Percentiles rank a stretch among this genome's conserved stretches.
phyloP scores from a whole-genome alignment of 2,113 vertebrate species.

The Columba janthina region DNA sequence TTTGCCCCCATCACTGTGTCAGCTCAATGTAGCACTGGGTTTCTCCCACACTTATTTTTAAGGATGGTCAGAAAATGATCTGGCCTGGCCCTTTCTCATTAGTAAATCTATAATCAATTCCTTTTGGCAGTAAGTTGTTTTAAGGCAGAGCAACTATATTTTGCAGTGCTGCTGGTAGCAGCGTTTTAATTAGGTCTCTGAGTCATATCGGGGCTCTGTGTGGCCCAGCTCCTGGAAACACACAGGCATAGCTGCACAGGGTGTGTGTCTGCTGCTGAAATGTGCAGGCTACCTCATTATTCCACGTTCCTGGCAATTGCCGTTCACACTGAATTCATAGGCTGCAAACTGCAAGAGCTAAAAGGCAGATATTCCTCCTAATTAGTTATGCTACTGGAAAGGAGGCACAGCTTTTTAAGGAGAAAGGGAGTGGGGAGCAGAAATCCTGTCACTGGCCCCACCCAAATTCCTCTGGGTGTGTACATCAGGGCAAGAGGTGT shows the following conservation, averaged over 20 bases:
- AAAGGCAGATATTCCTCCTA: neutral
- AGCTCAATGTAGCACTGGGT: neutral
- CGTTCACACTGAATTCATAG: neutral
- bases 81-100: neutral
- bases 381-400: neutral
- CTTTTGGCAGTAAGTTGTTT: neutral
- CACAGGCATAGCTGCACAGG: neutral
- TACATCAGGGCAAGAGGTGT: neutral
- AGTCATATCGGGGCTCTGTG: neutral
- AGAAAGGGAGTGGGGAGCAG: neutral
- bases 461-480: neutral
- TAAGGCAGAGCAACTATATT: neutral
- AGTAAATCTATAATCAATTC: neutral
- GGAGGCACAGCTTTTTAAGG: neutral
- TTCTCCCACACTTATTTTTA: neutral
- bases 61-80: neutral
- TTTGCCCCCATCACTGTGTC: neutral
- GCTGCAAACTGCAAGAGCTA: neutral
- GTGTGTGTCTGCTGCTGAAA: neutral
- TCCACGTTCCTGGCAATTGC: neutral
- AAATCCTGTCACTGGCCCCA: neutral
- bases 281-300: neutral
- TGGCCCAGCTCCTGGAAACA: neutral
- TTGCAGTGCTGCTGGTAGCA: neutral
- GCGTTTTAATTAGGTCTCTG: constrained; percentile 2